Percentiles rank a stretch among this genome's conserved stretches.
These are phyloP conservation scores for Xiphydria camelus DNA, from an alignment of 2,888 invertebrate species.

Conservation along the genomic window DNA sequence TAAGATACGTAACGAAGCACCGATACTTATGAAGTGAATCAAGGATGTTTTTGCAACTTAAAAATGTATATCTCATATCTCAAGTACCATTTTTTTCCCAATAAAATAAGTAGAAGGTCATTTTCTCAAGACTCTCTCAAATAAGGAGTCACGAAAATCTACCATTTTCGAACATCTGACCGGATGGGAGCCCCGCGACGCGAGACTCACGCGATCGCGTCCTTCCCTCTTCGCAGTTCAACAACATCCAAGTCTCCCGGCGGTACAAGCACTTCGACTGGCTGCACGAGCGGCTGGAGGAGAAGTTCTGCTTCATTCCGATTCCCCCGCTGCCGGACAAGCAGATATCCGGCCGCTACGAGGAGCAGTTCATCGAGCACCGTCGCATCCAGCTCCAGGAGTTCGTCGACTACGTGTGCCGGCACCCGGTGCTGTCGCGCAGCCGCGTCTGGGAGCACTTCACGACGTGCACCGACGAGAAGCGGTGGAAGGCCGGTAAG, in stretches of 20 bases:
- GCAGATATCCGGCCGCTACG: slow-evolving; percentile 95
- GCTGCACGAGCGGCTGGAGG: slow-evolving; percentile 91
- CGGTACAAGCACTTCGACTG: slow-evolving; percentile 99
- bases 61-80: too few species aligned
- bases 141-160: too few species aligned
- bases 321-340: slow-evolving; percentile 98
- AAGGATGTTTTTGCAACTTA: too few species aligned
- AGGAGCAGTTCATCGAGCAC: slow-evolving; percentile 95
- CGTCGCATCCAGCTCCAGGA: slow-evolving; percentile 91
- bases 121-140: too few species aligned
- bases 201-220: too few species aligned
- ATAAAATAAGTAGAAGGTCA: too few species aligned
- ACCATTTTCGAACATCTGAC: too few species aligned
- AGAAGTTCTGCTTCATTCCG: slow-evolving; percentile 92
- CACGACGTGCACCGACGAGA: slow-evolving; percentile 95
- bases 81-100: too few species aligned
- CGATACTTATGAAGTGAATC: too few species aligned
- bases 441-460: slow-evolving; percentile 97
- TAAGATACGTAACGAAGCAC: too few species aligned
- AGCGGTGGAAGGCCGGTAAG: slow-evolving; percentile 96
- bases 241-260: slow-evolving; percentile 89
- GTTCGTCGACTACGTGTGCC: slow-evolving; percentile 95
- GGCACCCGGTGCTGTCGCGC: slow-evolving; percentile 91
- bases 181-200: too few species aligned
- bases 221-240: slow-evolving; percentile 64